Evolutionary conservation across 2,113 vertebrate genomes (phyloP), one percentile per base, ranked within the genome.

Genomic region (Chaenocephalus aceratus): DNA sequence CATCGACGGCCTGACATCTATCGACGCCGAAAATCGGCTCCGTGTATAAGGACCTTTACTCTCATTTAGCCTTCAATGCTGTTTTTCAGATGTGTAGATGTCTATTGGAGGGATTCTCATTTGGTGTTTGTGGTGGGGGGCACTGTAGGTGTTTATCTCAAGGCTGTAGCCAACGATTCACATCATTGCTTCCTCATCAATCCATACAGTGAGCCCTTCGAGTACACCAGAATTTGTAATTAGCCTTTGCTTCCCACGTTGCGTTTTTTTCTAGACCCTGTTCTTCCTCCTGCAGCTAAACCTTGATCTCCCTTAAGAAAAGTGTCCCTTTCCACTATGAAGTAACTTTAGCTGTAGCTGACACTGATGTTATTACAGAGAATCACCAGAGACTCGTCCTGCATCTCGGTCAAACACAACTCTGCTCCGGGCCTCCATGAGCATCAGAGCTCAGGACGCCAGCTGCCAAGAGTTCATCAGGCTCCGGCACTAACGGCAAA

Each of bases 351-450:
- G 16, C 59, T 82, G 70, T 8, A 11, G 16, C 59, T 82, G 70
- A 53, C 6, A 56, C 30, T 41, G 62, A 57, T 45, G 10, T 60
- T 61, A n/a, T 41, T 3, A 34, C 44, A 26, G 18, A 62, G 11
- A 46, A 48, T 34, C 65, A 71, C 59, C 56, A 49, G 86, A 56
- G 74, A 71, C 53, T 41, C 34, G 23, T 16, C 57, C 60, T 18
- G 56, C 56, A 46, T 72, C 54, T 79, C 46, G n/a, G 66, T 81
- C 77, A 78, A 58, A 67, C 21, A 3, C 45, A 16, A 63, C 56
- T 77, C 69, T 69, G 56, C 18, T 71, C 65, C 13, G 51, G 10
- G 11, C 46, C 63, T 61, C 51, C 15, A 7, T 60, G 10, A 36
- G 13, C 18, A 60, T 60, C 58, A 3, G 15, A 16, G 30, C 18